Base-by-base conservation (phyloP, 1,140 invertebrate species). In the Drosophila orena region DNA sequence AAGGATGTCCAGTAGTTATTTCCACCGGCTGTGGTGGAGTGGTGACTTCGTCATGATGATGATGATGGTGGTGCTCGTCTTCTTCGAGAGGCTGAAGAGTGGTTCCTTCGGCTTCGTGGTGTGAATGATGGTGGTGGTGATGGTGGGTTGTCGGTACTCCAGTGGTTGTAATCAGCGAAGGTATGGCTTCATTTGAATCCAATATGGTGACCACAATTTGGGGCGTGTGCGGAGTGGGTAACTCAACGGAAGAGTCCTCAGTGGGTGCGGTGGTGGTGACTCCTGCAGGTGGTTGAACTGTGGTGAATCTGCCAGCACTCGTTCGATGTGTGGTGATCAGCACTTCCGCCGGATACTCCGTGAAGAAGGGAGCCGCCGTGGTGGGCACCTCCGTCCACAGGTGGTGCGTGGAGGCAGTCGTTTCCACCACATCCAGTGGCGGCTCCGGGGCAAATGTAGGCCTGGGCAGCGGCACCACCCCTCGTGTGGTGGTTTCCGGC, bases 361-460 rank as follows among this genome's bases (percentile, higher is more conserved):
- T 93, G 46, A 94, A 94, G 71, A 92, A 93, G 56, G 93, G 93
- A 15, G 93, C 93, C 17, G 93, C 93, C 56, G 93, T 93, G 3
- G 50, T 92, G 24, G 93, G 90, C 10, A 92, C 66, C 72, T 91
- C 91, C 10, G 68, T 66, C 81, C 90, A 85, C 5, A 79, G 15
- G 22, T 85, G 79, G 15, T 76, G 78, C 8, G 88, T 80, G 0
- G 79, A 57, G 3, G 60, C 60, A 7, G 81, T 89, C 4, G 86
- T 81, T 34, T 89, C 81, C 27, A 84, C 77, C 10, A 70, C 35
- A 6, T 62, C 74, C 8, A 62, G 4, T 0, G 74, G 55, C 30
- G 71, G 24, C 22, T 76, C 79, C 0, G 61, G 47, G 1, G 61
- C 27, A n/a, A 71, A 71, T 14, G 65, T 71, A 10, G 68, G 68